Conservation (phyloP, 2,797 vertebrate genomes). For the Orientallactaga sibirica region DNA sequence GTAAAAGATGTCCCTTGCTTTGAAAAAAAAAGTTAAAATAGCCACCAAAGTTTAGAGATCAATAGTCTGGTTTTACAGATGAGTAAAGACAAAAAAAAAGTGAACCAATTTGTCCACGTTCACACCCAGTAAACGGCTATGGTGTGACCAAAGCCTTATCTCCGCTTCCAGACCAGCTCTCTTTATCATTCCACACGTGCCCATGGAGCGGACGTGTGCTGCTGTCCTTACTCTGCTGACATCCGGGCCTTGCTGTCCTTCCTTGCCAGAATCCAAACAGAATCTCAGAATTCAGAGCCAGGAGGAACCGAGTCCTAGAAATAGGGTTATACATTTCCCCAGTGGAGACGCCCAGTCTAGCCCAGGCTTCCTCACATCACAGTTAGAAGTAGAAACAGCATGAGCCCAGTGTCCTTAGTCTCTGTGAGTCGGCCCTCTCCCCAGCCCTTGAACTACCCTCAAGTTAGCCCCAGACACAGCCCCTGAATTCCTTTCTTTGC, state of each 20-base stretch:
- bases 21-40: constrained; percentile 21
- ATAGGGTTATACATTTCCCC: background rate
- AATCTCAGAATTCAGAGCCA: background rate
- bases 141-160: background rate
- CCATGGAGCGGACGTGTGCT: background rate
- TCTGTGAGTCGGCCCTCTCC: background rate
- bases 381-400: background rate
- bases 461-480: background rate
- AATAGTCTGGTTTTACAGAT: background rate
- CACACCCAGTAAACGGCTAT: background rate
- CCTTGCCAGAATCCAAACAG: background rate
- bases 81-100: background rate
- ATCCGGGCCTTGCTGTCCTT: no score
- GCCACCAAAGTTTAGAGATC: background rate
- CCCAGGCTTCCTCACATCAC: background rate
- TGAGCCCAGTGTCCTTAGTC: no score
- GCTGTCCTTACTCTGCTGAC: background rate
- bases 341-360: background rate
- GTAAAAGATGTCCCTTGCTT: background rate
- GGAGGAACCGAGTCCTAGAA: background rate
- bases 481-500: background rate
- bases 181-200: background rate
- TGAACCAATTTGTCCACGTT: background rate
- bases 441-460: background rate
- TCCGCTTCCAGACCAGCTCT: background rate